Conservation (phyloP, 2,888 invertebrate species). For the Masnerella sp. region DNA sequence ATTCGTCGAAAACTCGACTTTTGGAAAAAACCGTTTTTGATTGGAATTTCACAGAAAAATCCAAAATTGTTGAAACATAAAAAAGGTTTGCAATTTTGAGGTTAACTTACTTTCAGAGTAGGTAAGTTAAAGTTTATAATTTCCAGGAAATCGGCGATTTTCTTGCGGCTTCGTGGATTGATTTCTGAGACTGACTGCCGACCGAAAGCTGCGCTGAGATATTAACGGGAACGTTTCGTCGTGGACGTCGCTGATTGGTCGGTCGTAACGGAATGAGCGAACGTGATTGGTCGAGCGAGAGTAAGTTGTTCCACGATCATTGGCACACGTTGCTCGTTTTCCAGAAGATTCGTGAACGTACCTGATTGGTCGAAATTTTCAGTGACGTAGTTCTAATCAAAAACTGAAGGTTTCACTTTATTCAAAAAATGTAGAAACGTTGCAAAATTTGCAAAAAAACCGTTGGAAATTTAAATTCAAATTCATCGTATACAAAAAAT, state of each 20-base stretch:
- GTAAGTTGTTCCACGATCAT: conserved; percentile 81
- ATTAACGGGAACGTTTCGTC: conserved; percentile 78
- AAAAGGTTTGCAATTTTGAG: too few species aligned
- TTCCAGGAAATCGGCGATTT: too few species aligned
- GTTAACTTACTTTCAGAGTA: too few species aligned
- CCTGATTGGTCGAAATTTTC: conserved; percentile 63
- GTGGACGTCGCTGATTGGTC: conserved; percentile 82
- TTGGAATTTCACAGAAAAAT: background rate
- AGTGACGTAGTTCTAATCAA: too few species aligned
- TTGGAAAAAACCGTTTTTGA: conserved; percentile 2
- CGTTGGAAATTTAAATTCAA: too few species aligned
- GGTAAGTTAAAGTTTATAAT: too few species aligned
- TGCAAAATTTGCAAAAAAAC: too few species aligned
- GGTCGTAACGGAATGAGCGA: conserved; percentile 73
- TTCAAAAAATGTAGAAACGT: too few species aligned
- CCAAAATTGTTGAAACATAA: too few species aligned
- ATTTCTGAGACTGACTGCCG: conserved; percentile 71
- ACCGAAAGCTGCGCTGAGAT: conserved; percentile 68
- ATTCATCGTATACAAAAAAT: too few species aligned
- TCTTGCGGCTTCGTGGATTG: conserved; percentile 53
- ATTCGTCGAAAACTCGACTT: too few species aligned
- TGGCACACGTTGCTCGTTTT: conserved; percentile 83
- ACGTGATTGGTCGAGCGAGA: conserved; percentile 79
- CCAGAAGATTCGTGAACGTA: conserved; percentile 67
- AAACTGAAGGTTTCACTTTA: too few species aligned